phyloP scores from a whole-genome alignment of 2,113 vertebrate genomes.

The Eulemur macaco region DNA sequence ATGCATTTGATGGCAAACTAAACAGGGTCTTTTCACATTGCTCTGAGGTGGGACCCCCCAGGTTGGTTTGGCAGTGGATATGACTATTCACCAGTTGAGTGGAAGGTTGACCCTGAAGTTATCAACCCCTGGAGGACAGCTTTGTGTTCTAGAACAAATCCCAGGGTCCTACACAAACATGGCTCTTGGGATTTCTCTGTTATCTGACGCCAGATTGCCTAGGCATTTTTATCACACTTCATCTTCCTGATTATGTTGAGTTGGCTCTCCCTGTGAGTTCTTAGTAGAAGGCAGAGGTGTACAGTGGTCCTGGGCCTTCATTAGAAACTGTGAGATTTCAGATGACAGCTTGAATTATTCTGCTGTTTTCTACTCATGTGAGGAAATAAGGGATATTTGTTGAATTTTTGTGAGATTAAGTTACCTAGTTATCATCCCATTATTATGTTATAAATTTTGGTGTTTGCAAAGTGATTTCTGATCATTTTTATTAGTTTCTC shows the following conservation, averaged over 20 bases:
- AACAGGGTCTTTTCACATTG: not conserved
- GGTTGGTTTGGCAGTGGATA: not conserved
- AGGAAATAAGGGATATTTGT: not conserved
- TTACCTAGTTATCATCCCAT: not conserved
- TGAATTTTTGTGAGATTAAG: not conserved
- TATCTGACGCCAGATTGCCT: not conserved
- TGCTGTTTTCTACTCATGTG: not conserved
- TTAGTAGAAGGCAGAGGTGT: not conserved
- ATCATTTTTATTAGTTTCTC: constrained; percentile 26
- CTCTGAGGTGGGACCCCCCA: not conserved
- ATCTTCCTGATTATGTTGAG: not conserved
- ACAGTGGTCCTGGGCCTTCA: not conserved
- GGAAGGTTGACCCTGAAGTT: not conserved
- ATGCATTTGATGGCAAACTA: not conserved
- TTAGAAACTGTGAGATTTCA: not conserved
- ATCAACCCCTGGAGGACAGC: not conserved
- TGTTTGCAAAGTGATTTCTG: constrained; percentile 30
- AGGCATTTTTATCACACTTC: not conserved
- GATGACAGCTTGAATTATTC: not conserved
- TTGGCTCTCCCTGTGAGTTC: not conserved
- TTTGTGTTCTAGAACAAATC: constrained; percentile 19
- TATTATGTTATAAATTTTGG: not conserved
- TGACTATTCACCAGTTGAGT: not conserved
- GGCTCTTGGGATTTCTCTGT: not conserved
- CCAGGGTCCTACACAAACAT: not conserved